A percentile compares a stretch with the other conserved stretches of the same genome.
These are phyloP conservation scores for Standfussiana lucernea DNA, from an alignment of 2,888 invertebrate genomes.

Conservation along the genomic window DNA sequence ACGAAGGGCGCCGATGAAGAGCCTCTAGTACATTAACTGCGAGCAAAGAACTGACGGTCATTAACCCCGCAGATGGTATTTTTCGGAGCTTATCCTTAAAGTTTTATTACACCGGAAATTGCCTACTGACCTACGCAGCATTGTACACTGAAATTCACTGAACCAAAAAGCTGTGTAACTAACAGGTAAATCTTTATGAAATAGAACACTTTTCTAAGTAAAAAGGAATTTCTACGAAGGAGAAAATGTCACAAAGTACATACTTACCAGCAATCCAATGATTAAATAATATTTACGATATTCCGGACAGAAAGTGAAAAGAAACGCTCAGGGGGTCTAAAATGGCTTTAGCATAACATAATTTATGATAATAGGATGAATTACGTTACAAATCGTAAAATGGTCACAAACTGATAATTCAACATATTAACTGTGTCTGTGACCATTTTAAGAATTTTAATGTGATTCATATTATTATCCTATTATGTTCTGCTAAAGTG, in stretches of 20 bases:
- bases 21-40: conserved; percentile 5
- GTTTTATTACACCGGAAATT: conserved; percentile 18
- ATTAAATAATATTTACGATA: not conserved
- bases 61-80: not conserved
- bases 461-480: no score
- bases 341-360: no score
- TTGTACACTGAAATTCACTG: not conserved
- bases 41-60: not conserved
- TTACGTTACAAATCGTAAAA: no score
- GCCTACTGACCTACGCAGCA: not conserved
- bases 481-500: no score
- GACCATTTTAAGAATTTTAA: no score
- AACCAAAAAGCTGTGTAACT: not conserved
- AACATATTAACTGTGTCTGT: no score
- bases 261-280: not conserved
- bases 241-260: not conserved
- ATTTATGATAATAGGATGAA: no score
- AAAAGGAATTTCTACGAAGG: not conserved
- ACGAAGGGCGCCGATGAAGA: not conserved
- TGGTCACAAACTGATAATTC: no score
- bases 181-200: not conserved
- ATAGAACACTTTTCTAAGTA: not conserved
- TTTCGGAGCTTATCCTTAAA: conserved; percentile 6
- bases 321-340: no score
- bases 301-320: not conserved